Evolutionary conservation across 1,140 invertebrate species (phyloP).

Genomic region (Sycophaga agraensis): DNA sequence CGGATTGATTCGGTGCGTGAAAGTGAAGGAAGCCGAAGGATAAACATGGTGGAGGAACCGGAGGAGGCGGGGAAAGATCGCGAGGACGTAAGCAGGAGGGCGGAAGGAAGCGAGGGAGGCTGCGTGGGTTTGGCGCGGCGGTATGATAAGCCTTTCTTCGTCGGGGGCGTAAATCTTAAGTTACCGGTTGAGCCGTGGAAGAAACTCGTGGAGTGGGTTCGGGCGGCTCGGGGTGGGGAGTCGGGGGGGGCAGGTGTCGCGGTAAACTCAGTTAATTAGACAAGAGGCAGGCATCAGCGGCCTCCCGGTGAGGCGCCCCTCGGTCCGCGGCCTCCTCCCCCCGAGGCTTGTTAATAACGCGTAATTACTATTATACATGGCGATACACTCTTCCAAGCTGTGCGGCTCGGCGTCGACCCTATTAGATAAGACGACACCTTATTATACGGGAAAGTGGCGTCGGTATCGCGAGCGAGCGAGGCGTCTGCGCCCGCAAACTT

Average conservation of each 20-base stretch:
- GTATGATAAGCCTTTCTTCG: slow-evolving; percentile 39
- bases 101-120: neutral
- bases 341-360: slow-evolving; percentile 60
- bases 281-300: slow-evolving; percentile 57
- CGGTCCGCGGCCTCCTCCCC: slow-evolving; percentile 42
- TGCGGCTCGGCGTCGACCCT: slow-evolving; percentile 43
- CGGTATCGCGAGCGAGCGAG: slow-evolving; percentile 42
- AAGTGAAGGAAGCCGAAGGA: neutral
- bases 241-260: slow-evolving; percentile 56
- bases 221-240: slow-evolving; percentile 47
- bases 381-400: slow-evolving; percentile 57
- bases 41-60: too few relatives aligned
- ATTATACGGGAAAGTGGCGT: slow-evolving; percentile 57
- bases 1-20: neutral
- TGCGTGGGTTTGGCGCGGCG: neutral
- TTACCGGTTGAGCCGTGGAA: slow-evolving; percentile 55
- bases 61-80: neutral
- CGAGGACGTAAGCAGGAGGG: neutral
- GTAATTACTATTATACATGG: slow-evolving; percentile 61
- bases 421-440: slow-evolving; percentile 61
- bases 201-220: slow-evolving; percentile 44
- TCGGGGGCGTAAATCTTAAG: slow-evolving; percentile 54
- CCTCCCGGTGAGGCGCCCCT: slow-evolving; percentile 19
- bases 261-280: slow-evolving; percentile 62
- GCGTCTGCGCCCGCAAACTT: slow-evolving; percentile 27